A percentile compares a stretch with the other conserved stretches of the same genome.
These are phyloP conservation scores for Myotis pilosus DNA, from an alignment of 2,797 vertebrate species.

Conservation along the genomic window DNA sequence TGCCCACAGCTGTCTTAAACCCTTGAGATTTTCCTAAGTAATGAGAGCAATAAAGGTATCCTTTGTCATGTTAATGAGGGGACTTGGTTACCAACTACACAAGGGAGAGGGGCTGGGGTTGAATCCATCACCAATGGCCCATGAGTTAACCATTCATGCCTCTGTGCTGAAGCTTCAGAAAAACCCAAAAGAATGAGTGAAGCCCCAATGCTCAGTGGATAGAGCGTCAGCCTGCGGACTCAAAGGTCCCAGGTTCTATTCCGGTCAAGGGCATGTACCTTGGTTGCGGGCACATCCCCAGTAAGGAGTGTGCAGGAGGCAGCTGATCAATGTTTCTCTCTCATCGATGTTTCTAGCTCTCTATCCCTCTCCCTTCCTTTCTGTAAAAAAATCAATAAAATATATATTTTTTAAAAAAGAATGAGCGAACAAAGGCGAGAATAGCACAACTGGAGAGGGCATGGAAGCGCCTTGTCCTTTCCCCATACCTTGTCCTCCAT, in stretches of 20 bases:
- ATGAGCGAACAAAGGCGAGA: background rate
- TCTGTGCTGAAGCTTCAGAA: background rate
- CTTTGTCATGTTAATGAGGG: background rate
- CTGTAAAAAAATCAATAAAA: no score
- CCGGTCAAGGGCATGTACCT: no score
- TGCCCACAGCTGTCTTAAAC: background rate
- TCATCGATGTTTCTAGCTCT: no score
- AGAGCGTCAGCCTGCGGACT: no score
- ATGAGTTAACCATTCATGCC: background rate
- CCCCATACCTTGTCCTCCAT: background rate
- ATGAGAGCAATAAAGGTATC: background rate
- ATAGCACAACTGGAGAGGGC: background rate
- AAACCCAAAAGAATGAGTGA: background rate
- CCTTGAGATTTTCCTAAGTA: background rate
- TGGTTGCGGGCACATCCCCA: no score
- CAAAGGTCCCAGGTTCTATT: no score
- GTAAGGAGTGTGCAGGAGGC: no score
- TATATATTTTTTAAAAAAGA: no score
- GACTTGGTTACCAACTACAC: background rate
- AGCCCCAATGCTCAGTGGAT: no score
- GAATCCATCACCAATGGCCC: background rate
- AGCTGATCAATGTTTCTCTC: no score
- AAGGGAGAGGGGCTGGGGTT: background rate
- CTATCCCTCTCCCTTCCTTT: no score
- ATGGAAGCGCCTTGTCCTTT: background rate